phyloP scores from a whole-genome alignment of 2,113 vertebrate genomes.

The Erythrocebus patas region DNA sequence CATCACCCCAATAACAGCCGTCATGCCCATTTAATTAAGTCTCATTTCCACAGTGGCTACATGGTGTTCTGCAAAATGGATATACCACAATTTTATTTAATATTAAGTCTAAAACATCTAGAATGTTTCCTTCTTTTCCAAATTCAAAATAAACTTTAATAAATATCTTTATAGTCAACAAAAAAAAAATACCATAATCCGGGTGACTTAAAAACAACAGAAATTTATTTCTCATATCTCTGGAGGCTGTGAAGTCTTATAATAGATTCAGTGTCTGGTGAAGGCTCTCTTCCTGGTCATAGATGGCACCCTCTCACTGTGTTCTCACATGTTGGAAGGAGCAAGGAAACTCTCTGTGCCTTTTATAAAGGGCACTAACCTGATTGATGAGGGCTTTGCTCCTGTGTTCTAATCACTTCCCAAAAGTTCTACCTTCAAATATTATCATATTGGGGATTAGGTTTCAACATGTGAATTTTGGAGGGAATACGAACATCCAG shows the following conservation, averaged over 20 bases:
- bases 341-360: not conserved
- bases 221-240: not conserved
- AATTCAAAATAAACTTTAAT: no score
- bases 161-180: no score
- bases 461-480: not conserved
- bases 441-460: not conserved
- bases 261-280: no score
- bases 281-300: not conserved
- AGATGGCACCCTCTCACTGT: not conserved
- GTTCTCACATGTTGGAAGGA: not conserved
- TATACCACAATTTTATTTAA: no score
- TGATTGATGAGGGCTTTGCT: not conserved
- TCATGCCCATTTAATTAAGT: no score
- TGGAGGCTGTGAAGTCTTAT: not conserved
- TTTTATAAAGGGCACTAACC: not conserved
- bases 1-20: no score
- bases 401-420: not conserved
- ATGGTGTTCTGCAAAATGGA: no score
- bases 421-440: not conserved
- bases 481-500: not conserved
- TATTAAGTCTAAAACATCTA: no score
- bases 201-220: not conserved
- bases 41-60: no score
- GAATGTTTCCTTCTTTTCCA: no score
- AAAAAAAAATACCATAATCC: not conserved